Evolutionary conservation across 2,888 invertebrate genomes (phyloP).

Genomic region (Cephonodes hylas): DNA sequence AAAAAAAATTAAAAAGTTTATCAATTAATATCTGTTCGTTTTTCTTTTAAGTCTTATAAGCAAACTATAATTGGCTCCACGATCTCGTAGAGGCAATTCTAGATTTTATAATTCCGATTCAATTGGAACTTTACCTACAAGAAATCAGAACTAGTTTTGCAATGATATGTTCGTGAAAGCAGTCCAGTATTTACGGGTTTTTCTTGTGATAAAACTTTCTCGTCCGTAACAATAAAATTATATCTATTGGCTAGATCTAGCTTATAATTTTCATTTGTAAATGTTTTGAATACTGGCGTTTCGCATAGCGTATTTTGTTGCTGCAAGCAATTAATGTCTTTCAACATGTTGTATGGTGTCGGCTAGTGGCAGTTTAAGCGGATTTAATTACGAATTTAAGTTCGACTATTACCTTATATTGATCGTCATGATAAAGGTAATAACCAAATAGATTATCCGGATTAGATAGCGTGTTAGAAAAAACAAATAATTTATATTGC

Average conservation of each 20-base stretch:
- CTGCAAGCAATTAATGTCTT: background rate
- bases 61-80: background rate
- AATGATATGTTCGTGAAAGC: constrained; percentile 42
- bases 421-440: background rate
- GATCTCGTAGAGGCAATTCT: background rate
- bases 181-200: background rate
- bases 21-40: too few relatives aligned
- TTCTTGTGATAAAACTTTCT: background rate
- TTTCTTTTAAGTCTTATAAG: background rate
- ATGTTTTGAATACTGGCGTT: background rate
- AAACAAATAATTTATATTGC: background rate
- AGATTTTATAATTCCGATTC: constrained; percentile 15
- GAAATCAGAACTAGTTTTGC: constrained; percentile 44
- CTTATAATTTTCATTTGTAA: background rate
- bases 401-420: background rate
- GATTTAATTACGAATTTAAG: background rate
- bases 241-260: background rate
- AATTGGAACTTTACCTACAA: constrained; percentile 26
- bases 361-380: background rate
- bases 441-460: background rate
- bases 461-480: background rate
- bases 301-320: background rate
- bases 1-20: background rate
- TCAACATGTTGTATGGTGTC: background rate
- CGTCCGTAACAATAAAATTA: background rate